phyloP scores from a whole-genome alignment of 2,888 invertebrate species.

The Callinectes sapidus region DNA sequence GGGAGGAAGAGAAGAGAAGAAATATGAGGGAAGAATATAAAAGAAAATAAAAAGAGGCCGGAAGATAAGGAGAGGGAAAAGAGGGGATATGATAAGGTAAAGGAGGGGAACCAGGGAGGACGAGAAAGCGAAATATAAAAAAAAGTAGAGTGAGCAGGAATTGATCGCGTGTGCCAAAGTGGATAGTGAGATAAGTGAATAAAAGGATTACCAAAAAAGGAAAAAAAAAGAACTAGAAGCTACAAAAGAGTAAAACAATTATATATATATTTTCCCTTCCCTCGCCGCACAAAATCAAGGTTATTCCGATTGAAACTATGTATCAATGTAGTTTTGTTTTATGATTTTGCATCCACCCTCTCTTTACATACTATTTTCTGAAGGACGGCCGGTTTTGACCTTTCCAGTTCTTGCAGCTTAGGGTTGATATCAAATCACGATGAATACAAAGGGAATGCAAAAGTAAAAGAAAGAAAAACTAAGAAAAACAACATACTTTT shows the following conservation, averaged over 20 bases:
- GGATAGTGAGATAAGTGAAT: not conserved
- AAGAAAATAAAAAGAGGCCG: not conserved
- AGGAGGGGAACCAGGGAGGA: not conserved
- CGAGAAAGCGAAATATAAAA: not conserved
- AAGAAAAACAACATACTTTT: no score
- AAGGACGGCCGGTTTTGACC: not conserved
- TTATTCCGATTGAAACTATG: not conserved
- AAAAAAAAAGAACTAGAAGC: not conserved
- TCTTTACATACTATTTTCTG: not conserved
- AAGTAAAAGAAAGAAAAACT: no score
- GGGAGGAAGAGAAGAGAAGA: not conserved
- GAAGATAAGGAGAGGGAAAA: not conserved
- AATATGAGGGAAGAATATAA: not conserved
- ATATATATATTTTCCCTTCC: not conserved
- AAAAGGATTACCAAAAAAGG: not conserved
- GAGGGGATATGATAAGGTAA: not conserved
- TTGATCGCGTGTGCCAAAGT: constrained; percentile 2
- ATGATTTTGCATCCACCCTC: not conserved
- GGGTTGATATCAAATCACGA: not conserved
- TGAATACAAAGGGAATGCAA: no score
- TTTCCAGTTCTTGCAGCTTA: not conserved
- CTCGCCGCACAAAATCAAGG: not conserved
- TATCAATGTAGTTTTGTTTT: not conserved
- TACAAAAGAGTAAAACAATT: not conserved
- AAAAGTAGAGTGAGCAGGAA: not conserved